A percentile compares a stretch with the other conserved stretches of the same genome.
phyloP scores from a whole-genome alignment of 2,113 vertebrate species.

The Coreoperca whiteheadi region DNA sequence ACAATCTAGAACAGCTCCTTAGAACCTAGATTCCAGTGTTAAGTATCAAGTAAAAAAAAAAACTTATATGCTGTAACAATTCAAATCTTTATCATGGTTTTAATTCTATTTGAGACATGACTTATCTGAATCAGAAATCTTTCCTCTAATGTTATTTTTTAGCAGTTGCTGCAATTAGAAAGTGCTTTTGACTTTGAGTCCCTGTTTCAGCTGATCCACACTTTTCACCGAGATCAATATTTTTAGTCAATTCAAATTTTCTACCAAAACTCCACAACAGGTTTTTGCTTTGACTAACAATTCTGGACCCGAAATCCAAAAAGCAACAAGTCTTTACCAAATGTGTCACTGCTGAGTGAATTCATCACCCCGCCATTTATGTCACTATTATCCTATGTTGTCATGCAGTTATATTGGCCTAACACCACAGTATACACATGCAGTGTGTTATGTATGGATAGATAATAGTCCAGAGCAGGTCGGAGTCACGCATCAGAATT shows the following conservation, averaged over 20 bases:
- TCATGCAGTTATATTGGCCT: too few relatives aligned
- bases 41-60: background rate
- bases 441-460: too few relatives aligned
- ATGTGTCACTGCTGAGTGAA: background rate
- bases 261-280: background rate
- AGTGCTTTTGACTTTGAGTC: too few relatives aligned
- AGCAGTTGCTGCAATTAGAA: background rate
- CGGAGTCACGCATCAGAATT: constrained; percentile 23
- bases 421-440: too few relatives aligned
- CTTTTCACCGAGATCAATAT: background rate
- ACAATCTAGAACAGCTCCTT: background rate
- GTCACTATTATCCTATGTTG: background rate
- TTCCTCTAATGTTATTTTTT: background rate
- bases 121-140: background rate
- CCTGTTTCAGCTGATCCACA: background rate
- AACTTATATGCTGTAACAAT: background rate
- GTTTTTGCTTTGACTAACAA: background rate
- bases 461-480: background rate
- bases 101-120: background rate
- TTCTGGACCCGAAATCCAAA: background rate
- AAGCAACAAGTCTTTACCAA: background rate
- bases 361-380: background rate
- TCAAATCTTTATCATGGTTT: background rate
- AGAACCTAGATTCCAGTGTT: too few relatives aligned
- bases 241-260: background rate